phyloP scores from a whole-genome alignment of 2,888 invertebrate genomes.

The Margaritifera margaritifera region DNA sequence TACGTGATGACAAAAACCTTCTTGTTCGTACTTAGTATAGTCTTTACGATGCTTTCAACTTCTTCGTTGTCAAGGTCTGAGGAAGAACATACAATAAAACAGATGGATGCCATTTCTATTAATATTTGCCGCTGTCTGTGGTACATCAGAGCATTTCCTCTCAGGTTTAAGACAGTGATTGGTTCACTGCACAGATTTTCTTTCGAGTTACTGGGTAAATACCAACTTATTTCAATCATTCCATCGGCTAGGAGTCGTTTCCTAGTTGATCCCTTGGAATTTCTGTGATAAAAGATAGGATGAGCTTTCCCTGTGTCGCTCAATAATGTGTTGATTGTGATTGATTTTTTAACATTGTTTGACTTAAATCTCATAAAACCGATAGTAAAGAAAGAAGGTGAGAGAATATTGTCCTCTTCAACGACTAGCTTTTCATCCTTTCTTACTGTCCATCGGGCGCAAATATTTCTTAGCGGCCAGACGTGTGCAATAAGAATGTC shows the following conservation, averaged over 20 bases:
- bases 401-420: not conserved
- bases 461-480: slow-evolving; percentile 7
- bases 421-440: too few species aligned
- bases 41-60: too few species aligned
- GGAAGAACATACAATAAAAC: not conserved
- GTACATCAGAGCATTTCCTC: slow-evolving; percentile 3
- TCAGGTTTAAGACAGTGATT: slow-evolving; percentile 9
- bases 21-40: too few species aligned
- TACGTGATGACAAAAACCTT: too few species aligned
- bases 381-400: not conserved
- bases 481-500: not conserved
- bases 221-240: slow-evolving; percentile 16
- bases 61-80: too few species aligned
- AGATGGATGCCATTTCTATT: slow-evolving; percentile 1
- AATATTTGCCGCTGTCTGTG: not conserved
- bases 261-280: slow-evolving; percentile 8
- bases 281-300: slow-evolving; percentile 13
- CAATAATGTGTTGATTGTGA: slow-evolving; percentile 3
- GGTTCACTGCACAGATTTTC: not conserved
- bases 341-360: slow-evolving; percentile 4
- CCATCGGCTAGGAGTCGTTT: slow-evolving; percentile 1
- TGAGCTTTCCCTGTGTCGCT: slow-evolving; percentile 9
- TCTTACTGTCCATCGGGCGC: too few species aligned
- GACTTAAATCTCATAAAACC: slow-evolving; percentile 6
- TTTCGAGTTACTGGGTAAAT: not conserved